Conservation (phyloP, 2,113 vertebrate species). For the Campylomormyrus numenius region DNA sequence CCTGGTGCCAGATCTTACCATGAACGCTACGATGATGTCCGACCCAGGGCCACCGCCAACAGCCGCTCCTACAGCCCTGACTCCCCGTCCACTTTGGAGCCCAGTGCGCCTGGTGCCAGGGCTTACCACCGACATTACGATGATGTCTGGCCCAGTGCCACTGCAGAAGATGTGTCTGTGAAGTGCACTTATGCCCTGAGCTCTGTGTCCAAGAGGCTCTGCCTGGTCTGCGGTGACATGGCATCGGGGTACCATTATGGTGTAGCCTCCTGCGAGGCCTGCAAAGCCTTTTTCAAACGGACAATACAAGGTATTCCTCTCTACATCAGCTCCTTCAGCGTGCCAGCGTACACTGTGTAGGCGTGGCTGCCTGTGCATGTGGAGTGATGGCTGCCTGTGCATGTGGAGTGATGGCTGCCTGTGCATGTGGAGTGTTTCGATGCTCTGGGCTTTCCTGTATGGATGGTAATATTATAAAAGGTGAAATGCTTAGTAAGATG, state of each 20-base stretch:
- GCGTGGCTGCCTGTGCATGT: not conserved
- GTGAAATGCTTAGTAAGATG: not conserved
- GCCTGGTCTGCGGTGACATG: conserved; percentile 96
- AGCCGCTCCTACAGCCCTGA: conserved; percentile 83
- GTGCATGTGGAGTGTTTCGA: not conserved
- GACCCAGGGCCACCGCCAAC: conserved; percentile 74
- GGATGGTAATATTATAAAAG: not conserved
- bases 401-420: not conserved
- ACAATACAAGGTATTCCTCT: conserved; percentile 90
- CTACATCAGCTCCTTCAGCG: not conserved
- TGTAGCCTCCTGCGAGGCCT: conserved; percentile 95
- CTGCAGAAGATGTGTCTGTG: conserved; percentile 87
- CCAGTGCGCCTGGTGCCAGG: conserved; percentile 63
- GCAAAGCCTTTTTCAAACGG: conserved; percentile 99
- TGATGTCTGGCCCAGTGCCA: conserved; percentile 78
- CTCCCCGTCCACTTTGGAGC: conserved; percentile 83
- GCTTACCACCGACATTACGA: conserved; percentile 78
- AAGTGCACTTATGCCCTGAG: conserved; percentile 96
- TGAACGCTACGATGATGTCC: conserved; percentile 80
- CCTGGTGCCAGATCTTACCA: conserved; percentile 74
- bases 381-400: not conserved
- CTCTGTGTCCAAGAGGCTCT: conserved; percentile 90
- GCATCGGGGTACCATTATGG: conserved; percentile 98
- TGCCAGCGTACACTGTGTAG: not conserved
- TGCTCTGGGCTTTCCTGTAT: not conserved